Evolutionary conservation across 1,140 invertebrate genomes (phyloP).

Genomic region (Lineus longissimus): DNA sequence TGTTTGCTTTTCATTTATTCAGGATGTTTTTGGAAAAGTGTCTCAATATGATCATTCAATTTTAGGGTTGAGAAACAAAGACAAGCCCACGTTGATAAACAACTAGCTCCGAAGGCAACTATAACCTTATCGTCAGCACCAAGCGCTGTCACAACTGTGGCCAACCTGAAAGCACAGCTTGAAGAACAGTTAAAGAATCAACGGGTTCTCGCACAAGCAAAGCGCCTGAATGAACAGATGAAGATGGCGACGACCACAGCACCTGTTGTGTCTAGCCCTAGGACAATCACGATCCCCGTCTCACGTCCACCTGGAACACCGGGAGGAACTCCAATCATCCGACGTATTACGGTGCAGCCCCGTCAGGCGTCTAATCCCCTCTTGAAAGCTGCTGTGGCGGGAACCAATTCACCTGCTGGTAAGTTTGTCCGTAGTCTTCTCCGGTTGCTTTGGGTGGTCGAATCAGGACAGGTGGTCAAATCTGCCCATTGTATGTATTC

Average conservation of each 20-base stretch:
- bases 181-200: constrained; percentile 84
- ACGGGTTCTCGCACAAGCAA: constrained; percentile 80
- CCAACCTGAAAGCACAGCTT: constrained; percentile 86
- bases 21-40: no score
- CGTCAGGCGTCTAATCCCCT: constrained; percentile 8
- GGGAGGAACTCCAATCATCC: background rate
- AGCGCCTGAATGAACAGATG: constrained; percentile 58
- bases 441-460: no score
- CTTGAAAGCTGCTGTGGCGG: background rate
- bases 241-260: constrained; percentile 31
- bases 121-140: background rate
- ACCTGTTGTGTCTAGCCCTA: constrained; percentile 10
- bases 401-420: background rate
- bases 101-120: background rate
- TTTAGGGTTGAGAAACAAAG: constrained; percentile 45
- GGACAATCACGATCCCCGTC: constrained; percentile 26
- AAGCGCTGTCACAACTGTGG: constrained; percentile 52
- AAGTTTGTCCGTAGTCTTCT: no score
- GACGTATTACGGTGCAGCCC: background rate
- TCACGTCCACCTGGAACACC: no score
- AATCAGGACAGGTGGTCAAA: no score
- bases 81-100: background rate
- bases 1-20: no score
- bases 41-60: no score
- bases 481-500: no score